Percentiles rank a stretch among this genome's conserved stretches.
phyloP scores from a whole-genome alignment of 1,140 invertebrate species.

The Lordiphosa collinella region DNA sequence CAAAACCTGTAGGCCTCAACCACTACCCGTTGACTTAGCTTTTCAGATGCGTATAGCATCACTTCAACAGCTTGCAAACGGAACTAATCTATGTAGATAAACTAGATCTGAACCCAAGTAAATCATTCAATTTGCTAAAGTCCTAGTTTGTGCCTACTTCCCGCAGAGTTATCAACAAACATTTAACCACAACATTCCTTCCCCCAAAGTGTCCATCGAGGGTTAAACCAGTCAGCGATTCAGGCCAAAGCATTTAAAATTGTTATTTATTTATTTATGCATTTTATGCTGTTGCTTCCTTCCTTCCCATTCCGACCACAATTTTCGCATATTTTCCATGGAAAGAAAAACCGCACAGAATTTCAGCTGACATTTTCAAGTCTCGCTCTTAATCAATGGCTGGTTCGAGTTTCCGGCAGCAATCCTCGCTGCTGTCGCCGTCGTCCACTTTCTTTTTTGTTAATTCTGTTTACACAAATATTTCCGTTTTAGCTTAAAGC shows the following conservation, averaged over 20 bases:
- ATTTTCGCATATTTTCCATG: slow-evolving; percentile 23
- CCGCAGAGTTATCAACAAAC: no score
- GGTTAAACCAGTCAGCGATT: slow-evolving; percentile 19
- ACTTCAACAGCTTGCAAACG: no score
- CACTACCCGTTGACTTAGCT: no score
- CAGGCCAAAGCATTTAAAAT: slow-evolving; percentile 27
- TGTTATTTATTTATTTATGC: slow-evolving; percentile 59
- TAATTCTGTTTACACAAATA: slow-evolving; percentile 46
- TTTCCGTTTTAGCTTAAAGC: slow-evolving; percentile 50
- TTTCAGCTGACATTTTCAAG: not conserved
- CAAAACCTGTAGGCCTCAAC: no score
- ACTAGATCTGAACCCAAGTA: no score
- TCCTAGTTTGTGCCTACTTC: no score
- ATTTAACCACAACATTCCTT: no score
- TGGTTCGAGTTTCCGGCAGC: not conserved
- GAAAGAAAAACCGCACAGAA: not conserved
- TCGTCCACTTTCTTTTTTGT: slow-evolving; percentile 14
- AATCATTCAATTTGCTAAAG: no score
- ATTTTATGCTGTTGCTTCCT: slow-evolving; percentile 13
- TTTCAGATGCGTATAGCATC: no score
- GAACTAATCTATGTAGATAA: no score
- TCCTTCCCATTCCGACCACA: not conserved
- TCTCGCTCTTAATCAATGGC: not conserved
- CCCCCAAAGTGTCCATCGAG: not conserved
- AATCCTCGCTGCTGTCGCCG: not conserved